Conservation (phyloP, 2,113 vertebrate genomes). For the Anolis carolinensis region DNA sequence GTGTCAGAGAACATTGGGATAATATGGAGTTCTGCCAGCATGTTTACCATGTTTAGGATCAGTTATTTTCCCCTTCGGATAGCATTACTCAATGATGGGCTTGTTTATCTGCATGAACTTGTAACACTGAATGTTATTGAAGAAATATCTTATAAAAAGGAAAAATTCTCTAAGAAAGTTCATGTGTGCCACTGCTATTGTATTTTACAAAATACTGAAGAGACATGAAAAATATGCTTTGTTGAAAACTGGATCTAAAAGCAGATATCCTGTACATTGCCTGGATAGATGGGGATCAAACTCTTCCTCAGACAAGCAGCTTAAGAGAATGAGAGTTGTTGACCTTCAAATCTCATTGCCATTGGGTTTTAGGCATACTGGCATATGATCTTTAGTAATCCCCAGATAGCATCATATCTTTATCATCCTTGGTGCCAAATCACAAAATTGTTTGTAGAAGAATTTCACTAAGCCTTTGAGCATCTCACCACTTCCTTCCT, state of each 20-base stretch:
- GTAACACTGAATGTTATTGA: not conserved
- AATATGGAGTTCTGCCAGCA: not conserved
- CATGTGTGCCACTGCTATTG: not conserved
- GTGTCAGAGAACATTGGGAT: not conserved
- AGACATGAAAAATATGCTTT: not conserved
- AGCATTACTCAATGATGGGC: not conserved
- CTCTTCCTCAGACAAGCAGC: not conserved
- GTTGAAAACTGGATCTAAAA: not conserved
- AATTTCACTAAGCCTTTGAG: conserved; percentile 11
- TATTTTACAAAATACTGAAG: not conserved
- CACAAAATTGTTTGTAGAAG: not conserved
- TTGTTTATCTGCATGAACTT: not conserved
- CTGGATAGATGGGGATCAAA: not conserved
- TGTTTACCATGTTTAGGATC: not conserved
- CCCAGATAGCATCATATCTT: not conserved
- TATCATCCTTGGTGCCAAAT: not conserved
- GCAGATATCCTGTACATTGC: not conserved
- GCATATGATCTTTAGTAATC: not conserved
- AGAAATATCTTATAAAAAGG: not conserved
- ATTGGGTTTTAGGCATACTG: not conserved
- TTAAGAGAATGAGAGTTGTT: not conserved
- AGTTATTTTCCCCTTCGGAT: not conserved
- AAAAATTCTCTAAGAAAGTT: not conserved
- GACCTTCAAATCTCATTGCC: too few relatives aligned
- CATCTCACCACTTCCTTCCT: conserved; percentile 32